Evolutionary conservation across 2,113 vertebrate genomes (phyloP).

Genomic region (Tychaedon coryphoeus): DNA sequence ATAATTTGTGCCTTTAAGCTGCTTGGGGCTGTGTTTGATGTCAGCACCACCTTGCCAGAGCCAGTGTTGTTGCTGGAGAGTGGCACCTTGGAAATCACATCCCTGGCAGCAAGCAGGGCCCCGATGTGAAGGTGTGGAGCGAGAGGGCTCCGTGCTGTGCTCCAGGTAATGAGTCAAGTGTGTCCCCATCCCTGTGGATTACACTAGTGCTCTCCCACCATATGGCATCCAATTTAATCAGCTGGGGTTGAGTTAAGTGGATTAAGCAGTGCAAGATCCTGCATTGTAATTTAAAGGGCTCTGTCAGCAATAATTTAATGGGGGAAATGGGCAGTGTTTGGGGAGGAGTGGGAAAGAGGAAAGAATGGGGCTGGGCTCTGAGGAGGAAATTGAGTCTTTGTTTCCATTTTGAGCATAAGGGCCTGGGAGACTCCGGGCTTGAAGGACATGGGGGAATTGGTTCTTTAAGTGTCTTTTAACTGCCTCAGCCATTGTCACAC

Average conservation of each 20-base stretch:
- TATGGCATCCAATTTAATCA: constrained; percentile 72
- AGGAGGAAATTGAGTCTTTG: background rate
- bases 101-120: background rate
- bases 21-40: background rate
- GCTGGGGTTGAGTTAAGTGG: constrained; percentile 68
- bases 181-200: background rate
- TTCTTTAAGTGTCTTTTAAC: background rate
- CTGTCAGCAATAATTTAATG: constrained; percentile 54
- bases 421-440: background rate
- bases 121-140: background rate
- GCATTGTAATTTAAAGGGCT: constrained; percentile 60
- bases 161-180: constrained; percentile 39
- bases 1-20: constrained; percentile 18
- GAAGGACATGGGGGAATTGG: background rate
- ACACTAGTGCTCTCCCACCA: constrained; percentile 42
- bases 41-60: background rate
- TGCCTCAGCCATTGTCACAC: background rate
- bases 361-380: background rate
- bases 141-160: background rate
- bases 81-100: background rate
- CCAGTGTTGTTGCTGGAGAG: background rate
- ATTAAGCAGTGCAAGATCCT: constrained; percentile 50
- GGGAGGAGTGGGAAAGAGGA: constrained; percentile 7
- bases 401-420: constrained; percentile 2
- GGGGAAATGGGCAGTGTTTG: constrained; percentile 5